Evolutionary conservation across 2,113 vertebrate genomes (phyloP).

Genomic region (Meriones unguiculatus): DNA sequence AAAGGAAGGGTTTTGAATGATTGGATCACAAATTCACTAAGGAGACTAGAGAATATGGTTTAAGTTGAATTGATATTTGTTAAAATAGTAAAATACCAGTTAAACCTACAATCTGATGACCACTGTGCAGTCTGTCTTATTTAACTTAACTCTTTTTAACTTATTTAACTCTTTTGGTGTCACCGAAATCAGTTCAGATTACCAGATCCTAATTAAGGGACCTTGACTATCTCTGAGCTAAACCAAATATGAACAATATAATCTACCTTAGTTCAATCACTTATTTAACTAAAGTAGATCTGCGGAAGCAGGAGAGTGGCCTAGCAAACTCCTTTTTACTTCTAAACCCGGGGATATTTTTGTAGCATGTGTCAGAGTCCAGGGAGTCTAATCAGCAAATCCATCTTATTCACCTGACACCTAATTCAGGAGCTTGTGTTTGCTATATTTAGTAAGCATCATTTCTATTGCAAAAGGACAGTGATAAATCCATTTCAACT

Average conservation of each 20-base stretch:
- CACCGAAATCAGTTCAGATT: background rate
- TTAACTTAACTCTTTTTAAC: too few species aligned
- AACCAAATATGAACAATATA: background rate
- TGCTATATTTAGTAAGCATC: background rate
- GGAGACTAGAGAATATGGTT: background rate
- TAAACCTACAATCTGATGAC: background rate
- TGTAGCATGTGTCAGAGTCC: background rate
- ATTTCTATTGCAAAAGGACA: background rate
- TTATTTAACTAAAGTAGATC: background rate
- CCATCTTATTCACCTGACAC: constrained; percentile 14
- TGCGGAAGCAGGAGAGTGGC: background rate
- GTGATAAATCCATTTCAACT: background rate
- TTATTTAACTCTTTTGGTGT: too few species aligned
- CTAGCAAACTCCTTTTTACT: background rate
- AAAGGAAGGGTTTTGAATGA: background rate
- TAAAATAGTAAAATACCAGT: background rate
- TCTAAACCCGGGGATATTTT: background rate
- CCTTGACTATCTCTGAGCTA: background rate
- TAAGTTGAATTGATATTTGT: background rate
- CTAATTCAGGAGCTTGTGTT: background rate
- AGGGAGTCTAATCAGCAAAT: constrained; percentile 13
- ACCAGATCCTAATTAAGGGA: background rate
- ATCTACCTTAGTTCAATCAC: background rate
- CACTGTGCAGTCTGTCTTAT: background rate
- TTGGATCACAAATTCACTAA: too few species aligned